A percentile compares a stretch with the other conserved stretches of the same genome.
Evolutionary conservation across 1,140 invertebrate genomes (phyloP).

Genomic region (Drosophila mauritiana): DNA sequence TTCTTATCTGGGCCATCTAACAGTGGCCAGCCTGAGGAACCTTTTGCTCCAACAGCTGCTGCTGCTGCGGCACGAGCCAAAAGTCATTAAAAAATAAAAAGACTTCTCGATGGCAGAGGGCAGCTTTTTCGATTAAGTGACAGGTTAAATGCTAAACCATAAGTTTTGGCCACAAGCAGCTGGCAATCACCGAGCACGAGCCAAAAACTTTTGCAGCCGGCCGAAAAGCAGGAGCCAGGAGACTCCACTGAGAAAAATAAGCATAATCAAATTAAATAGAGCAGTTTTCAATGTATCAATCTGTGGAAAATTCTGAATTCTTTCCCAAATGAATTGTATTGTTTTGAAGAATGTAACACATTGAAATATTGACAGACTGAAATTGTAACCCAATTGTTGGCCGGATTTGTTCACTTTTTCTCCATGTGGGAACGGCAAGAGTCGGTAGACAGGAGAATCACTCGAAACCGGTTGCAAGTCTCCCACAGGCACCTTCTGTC

Average conservation of each 20-base stretch:
- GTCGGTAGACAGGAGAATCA: conserved; percentile 27
- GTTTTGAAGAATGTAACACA: background rate
- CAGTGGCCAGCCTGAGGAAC: conserved; percentile 1
- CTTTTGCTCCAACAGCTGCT: conserved; percentile 24
- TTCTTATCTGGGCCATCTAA: conserved; percentile 42
- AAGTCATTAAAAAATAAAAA: conserved; percentile 33
- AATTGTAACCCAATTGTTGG: background rate
- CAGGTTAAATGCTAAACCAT: conserved; percentile 74
- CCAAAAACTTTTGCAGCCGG: conserved; percentile 64
- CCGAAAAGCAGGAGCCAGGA: conserved; percentile 30
- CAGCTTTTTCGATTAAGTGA: conserved; percentile 66
- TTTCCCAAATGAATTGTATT: no score
- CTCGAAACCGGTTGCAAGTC: conserved; percentile 31
- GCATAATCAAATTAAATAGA: no score
- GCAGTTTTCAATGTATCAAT: no score
- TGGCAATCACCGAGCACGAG: conserved; percentile 59
- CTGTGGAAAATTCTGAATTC: no score
- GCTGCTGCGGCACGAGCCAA: conserved; percentile 40
- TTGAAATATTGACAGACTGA: background rate
- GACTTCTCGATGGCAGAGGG: conserved; percentile 49
- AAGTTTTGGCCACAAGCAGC: conserved; percentile 63
- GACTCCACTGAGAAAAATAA: conserved; percentile 8
- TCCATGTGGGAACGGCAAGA: conserved; percentile 7
- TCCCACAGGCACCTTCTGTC: conserved; percentile 47
- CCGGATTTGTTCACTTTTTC: background rate